Evolutionary conservation across 1,140 invertebrate species (phyloP).

Genomic region (Mycetomoellerius zeteki): DNA sequence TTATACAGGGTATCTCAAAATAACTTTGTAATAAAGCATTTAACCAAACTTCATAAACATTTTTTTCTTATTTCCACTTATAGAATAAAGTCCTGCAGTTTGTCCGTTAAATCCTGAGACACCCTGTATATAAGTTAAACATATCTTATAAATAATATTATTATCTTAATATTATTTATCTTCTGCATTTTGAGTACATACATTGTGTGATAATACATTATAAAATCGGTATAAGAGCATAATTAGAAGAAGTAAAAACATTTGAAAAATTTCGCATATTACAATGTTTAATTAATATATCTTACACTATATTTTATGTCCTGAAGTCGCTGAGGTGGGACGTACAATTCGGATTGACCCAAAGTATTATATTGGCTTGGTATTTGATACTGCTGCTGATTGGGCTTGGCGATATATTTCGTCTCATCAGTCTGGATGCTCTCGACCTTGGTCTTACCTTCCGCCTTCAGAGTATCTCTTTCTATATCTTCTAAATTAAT

Average conservation of each 20-base stretch:
- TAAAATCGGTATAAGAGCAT: neutral
- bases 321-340: constrained; percentile 39
- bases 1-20: neutral
- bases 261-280: neutral
- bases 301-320: constrained; percentile 64
- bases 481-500: constrained; percentile 84
- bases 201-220: neutral
- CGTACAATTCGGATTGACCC: constrained; percentile 66
- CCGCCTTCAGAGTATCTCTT: constrained; percentile 79
- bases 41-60: too few relatives aligned
- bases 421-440: constrained; percentile 69
- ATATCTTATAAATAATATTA: neutral
- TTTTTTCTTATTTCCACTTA: too few relatives aligned
- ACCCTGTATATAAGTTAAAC: too few relatives aligned
- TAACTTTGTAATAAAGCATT: too few relatives aligned
- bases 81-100: too few relatives aligned
- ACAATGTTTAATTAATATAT: constrained; percentile 2
- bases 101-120: too few relatives aligned
- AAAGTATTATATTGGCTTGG: constrained; percentile 63
- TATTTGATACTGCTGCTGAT: constrained; percentile 76
- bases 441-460: constrained; percentile 73
- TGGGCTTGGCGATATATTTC: constrained; percentile 72
- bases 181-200: neutral
- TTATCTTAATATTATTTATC: constrained; percentile 6
- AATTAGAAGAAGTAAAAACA: neutral